Evolutionary conservation across 2,797 vertebrate species (phyloP), one percentile per base, ranked within the genome.

Genomic region (Malurus splendens): DNA sequence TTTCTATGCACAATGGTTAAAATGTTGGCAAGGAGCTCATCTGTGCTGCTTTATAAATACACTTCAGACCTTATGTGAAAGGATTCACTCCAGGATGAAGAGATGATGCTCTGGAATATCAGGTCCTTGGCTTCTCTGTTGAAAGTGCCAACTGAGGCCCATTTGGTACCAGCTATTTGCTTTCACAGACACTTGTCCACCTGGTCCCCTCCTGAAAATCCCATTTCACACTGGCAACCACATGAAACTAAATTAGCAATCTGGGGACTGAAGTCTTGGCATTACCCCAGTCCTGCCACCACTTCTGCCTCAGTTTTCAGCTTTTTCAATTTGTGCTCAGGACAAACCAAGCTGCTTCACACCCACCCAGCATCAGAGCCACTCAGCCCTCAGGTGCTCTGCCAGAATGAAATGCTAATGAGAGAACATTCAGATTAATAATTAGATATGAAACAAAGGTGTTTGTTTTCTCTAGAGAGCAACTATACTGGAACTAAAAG

Each of bases 371-470:
- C 1, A 2, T 7, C 55, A 60, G 47, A 68, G 55, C 36, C 65
- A 42, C 8, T 30, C 41, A 45, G 42, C 9, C 50, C 42, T 30
- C 52, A 30, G 59, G 12, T 19, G 56, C 57, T 76, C 66, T 61
- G 60, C 54, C 30, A 79, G 56, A 74, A 9, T 15, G 14, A 78
- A 71, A 85, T 1, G 2, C 74, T 61, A 44, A 82, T 1, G 54
- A 87, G 33, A 28, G 18, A 50, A 82, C 25, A 32, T 51, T 45
- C 44, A 62, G 47, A 70, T 59, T 55, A 71, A 81, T 38, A 86
- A 50, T 45, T 38, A 90, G 82, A 55, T n/a, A 64, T 6, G 56
- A 76, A 92, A 74, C 70, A 91, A 92, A 83, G 41, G 39, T 44
- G 61, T 25, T 78, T 32, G 52, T 80, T 70, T 86, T 44, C 68